Percentiles rank a stretch among this genome's conserved stretches.
These are phyloP conservation scores for Alosa alosa DNA, from an alignment of 2,113 vertebrate genomes.

Conservation along the genomic window DNA sequence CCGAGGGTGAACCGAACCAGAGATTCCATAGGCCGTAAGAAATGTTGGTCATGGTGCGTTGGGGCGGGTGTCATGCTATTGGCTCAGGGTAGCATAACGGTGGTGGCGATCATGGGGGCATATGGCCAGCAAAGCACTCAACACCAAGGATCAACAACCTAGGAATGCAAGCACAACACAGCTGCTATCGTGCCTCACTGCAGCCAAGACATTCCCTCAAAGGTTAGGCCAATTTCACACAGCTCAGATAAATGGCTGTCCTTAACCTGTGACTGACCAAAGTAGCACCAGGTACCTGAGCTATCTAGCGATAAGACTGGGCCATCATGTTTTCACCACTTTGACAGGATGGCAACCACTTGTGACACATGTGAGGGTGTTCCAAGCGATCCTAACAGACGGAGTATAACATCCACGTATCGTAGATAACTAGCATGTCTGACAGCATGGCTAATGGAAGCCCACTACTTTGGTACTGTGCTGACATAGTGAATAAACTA, in stretches of 20 bases:
- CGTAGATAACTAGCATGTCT: background rate
- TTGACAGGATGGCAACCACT: too few relatives aligned
- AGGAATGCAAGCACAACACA: slow-evolving; percentile 20
- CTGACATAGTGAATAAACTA: too few relatives aligned
- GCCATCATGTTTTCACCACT: background rate
- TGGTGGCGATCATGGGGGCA: background rate
- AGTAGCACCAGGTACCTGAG: background rate
- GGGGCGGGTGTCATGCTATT: background rate
- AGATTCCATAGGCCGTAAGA: background rate
- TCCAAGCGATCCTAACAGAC: background rate
- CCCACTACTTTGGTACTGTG: background rate
- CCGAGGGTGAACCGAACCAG: background rate
- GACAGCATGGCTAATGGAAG: background rate
- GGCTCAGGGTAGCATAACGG: background rate
- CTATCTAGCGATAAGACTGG: background rate
- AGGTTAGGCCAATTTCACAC: slow-evolving; percentile 37
- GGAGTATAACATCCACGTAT: background rate
- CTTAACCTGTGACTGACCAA: background rate
- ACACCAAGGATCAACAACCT: slow-evolving; percentile 15
- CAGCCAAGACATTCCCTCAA: slow-evolving; percentile 21
- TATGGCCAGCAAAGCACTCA: background rate
- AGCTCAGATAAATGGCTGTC: background rate
- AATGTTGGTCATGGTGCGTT: background rate
- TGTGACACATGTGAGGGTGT: too few relatives aligned
- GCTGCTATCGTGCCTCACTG: slow-evolving; percentile 33